Evolutionary conservation across 2,797 vertebrate species (phyloP).

Genomic region (Fringilla coelebs): DNA sequence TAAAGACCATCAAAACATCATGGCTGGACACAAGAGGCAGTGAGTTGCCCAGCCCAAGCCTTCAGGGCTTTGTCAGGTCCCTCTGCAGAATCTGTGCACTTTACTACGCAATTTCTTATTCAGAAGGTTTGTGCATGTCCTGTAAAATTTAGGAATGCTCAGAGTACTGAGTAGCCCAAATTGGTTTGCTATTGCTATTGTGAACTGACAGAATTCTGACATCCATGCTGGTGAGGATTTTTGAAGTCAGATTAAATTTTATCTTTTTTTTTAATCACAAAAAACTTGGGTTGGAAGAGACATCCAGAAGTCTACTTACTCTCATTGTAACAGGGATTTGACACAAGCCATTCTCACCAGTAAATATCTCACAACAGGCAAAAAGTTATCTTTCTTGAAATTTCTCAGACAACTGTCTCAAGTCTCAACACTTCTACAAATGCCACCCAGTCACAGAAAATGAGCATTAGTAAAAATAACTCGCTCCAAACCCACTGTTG

Average conservation of each 20-base stretch:
- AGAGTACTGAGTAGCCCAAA: background rate
- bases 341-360: background rate
- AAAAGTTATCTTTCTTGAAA: background rate
- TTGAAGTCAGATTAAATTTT: background rate
- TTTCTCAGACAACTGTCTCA: background rate
- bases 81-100: background rate
- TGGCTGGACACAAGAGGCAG: accelerated
- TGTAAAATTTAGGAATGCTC: background rate
- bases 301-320: background rate
- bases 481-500: background rate
- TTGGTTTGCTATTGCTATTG: background rate
- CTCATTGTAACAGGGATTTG: background rate
- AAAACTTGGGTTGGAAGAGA: background rate
- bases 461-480: background rate
- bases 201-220: background rate
- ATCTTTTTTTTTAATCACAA: background rate
- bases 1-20: background rate
- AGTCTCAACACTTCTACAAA: background rate
- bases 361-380: background rate
- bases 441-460: background rate
- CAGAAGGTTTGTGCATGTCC: background rate
- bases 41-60: background rate
- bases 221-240: background rate
- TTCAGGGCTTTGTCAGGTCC: background rate
- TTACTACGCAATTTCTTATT: background rate